Base-by-base conservation (phyloP, 1,140 invertebrate genomes). In the Dolichoris vasculosae region DNA sequence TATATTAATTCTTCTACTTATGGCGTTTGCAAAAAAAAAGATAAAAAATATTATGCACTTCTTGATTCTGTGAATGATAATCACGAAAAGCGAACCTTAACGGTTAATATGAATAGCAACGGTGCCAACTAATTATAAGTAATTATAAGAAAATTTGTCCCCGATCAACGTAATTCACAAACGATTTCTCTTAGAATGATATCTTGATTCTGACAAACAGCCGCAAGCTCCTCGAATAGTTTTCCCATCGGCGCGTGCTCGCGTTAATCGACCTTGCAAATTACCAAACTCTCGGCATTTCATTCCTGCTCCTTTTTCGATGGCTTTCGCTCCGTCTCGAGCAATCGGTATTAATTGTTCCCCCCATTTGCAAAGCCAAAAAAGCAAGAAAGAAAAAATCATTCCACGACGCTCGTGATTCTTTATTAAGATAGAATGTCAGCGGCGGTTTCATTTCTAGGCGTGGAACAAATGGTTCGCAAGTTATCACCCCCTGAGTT, bases 391-490 rank as follows among this genome's bases (percentile, higher is more conserved):
- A 35, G 48, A 51, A 26, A 88, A 88, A 88, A 88, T 85, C 87
- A 86, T 86, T 80, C 30, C 88, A 83, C 84, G 88, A 86, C 82
- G 86, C 86, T 88, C 85, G 83, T 89, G 91, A 91, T 92, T 90
- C 90, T 92, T 92, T 92, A 92, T 93, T 92, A 92, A 92, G 92
- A 92, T 89, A 90, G 89, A 90, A 90, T 87, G 91, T 90, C 89
- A 88, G 86, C 88, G 83, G 88, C 73, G 90, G 89, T 92, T 92
- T 91, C 89, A 90, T 93, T 93, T 90, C 92, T 91, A 89, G 86
- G 86, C 88, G 85, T 87, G 89, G 89, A 93, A 93, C 92, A 93
- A 93, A 93, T 93, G 92, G 90, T 89, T 91, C 90, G 92, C 92
- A 89, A 93, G 92, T 93, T 93, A 93, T 93, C 92, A 91, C 92